A percentile compares a stretch with the other conserved stretches of the same genome.
These are phyloP conservation scores for Hippocampus mohnikei DNA, from an alignment of 2,113 vertebrate species.

Conservation along the genomic window DNA sequence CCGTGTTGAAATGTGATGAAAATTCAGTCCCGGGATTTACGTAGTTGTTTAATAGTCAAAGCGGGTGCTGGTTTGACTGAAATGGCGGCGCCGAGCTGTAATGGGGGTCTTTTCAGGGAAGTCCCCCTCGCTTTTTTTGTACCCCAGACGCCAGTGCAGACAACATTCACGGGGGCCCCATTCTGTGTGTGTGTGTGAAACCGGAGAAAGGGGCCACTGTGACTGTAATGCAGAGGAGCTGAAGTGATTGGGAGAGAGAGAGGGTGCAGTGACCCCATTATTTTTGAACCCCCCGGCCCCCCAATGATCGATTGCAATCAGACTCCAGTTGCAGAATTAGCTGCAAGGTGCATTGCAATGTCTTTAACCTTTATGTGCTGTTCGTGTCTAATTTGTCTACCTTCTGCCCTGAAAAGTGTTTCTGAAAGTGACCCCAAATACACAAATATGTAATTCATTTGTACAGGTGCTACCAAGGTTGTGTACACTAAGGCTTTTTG, in stretches of 20 bases:
- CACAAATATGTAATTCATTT: not conserved
- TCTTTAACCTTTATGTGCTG: not conserved
- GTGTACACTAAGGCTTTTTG: not conserved
- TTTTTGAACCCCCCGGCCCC: constrained; percentile 57
- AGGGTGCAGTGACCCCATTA: constrained; percentile 49
- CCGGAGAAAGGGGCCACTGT: constrained; percentile 51
- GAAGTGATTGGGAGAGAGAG: not conserved
- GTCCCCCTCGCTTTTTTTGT: not conserved
- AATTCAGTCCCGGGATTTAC: not conserved
- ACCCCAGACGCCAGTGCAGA: not conserved
- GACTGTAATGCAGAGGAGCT: constrained; percentile 6
- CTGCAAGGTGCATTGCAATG: constrained; percentile 31
- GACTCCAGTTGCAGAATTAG: constrained; percentile 62
- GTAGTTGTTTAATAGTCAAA: not conserved
- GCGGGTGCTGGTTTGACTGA: not conserved
- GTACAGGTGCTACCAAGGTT: not conserved
- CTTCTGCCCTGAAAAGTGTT: not conserved
- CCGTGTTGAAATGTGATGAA: not conserved
- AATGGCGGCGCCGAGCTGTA: not conserved
- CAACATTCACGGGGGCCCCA: constrained; percentile 22
- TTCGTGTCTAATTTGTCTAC: not conserved
- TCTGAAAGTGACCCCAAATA: not conserved
- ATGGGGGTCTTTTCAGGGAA: not conserved
- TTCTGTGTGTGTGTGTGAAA: constrained; percentile 50
- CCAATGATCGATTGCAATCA: constrained; percentile 69